phyloP scores from a whole-genome alignment of 2,888 invertebrate species.

The Phymatocera aterrima region DNA sequence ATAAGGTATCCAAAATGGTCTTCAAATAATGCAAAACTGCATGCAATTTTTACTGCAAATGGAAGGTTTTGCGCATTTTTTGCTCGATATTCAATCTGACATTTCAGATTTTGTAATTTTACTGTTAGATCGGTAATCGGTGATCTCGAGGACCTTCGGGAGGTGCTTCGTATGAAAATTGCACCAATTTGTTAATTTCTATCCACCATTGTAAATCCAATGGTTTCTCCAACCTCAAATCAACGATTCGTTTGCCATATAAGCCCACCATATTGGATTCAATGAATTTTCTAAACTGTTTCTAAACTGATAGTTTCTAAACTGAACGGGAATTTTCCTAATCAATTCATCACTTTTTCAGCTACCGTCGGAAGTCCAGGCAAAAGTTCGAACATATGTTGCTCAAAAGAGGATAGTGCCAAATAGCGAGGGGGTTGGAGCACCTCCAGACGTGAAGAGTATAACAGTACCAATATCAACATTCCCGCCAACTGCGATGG shows the following conservation, averaged over 20 bases:
- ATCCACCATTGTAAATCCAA: constrained; percentile 12
- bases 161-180: not conserved
- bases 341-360: constrained; percentile 77
- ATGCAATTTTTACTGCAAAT: not conserved
- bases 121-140: not conserved
- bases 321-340: too few relatives aligned
- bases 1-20: not conserved
- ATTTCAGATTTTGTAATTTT: constrained; percentile 24
- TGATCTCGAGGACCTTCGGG: not conserved
- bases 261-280: too few relatives aligned
- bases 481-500: constrained; percentile 91
- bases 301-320: too few relatives aligned
- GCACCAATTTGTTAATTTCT: not conserved
- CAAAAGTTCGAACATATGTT: constrained; percentile 89
- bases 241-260: too few relatives aligned
- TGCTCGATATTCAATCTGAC: not conserved
- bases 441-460: constrained; percentile 78
- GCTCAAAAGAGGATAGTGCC: constrained; percentile 77
- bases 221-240: not conserved
- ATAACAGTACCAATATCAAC: constrained; percentile 87
- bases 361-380: constrained; percentile 94
- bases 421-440: constrained; percentile 74
- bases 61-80: not conserved
- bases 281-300: too few relatives aligned
- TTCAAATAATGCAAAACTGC: not conserved